Conservation (phyloP, 30 jellyfish, hydroid and myxozoan species). For the Clytia hemisphaerica region DNA sequence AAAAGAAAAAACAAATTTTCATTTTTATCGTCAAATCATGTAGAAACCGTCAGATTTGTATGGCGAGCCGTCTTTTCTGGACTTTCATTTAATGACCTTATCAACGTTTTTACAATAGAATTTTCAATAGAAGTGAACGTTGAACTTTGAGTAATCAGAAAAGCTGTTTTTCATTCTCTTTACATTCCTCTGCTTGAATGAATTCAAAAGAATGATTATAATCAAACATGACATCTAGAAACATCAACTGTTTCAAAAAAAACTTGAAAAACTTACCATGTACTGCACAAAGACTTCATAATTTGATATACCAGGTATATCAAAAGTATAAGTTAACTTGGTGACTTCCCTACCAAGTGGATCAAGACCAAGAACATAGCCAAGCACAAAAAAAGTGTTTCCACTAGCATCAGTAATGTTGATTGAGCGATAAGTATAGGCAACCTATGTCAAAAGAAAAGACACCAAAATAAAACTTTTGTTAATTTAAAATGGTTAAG, state of each 20-base stretch:
- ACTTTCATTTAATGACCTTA: too few relatives aligned
- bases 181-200: too few relatives aligned
- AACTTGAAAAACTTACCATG: slow-evolving; percentile 40
- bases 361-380: slow-evolving; percentile 53
- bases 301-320: slow-evolving; percentile 32
- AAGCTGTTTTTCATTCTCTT: too few relatives aligned
- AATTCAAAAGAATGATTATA: too few relatives aligned
- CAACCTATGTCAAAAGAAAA: slow-evolving; percentile 25
- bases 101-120: too few relatives aligned
- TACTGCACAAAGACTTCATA: slow-evolving; percentile 57
- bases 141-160: too few relatives aligned
- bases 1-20: too few relatives aligned
- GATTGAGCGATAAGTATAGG: slow-evolving; percentile 23
- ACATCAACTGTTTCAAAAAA: not conserved
- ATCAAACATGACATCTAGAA: not conserved
- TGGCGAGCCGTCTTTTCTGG: too few relatives aligned
- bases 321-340: slow-evolving; percentile 26
- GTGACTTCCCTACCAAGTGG: slow-evolving; percentile 31
- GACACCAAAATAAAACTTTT: not conserved
- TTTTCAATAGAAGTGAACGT: too few relatives aligned
- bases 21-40: too few relatives aligned
- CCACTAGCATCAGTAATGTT: slow-evolving; percentile 39
- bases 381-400: slow-evolving; percentile 28
- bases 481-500: too few relatives aligned
- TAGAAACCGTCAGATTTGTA: too few relatives aligned